phyloP scores from a whole-genome alignment of 2,797 vertebrate genomes.

The Choloepus didactylus region DNA sequence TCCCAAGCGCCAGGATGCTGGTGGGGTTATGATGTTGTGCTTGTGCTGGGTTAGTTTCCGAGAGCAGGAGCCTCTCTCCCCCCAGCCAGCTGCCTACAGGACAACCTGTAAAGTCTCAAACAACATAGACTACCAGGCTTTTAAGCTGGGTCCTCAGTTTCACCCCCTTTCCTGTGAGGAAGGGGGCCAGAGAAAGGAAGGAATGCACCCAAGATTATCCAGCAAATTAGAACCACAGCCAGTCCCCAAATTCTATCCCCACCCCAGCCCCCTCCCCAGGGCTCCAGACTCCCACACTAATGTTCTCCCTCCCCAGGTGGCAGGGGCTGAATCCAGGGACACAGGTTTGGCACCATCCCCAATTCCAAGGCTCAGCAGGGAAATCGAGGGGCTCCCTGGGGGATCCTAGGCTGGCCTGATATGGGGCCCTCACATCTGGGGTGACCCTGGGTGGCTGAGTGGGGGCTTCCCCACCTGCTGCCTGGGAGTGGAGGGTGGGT shows the following conservation, averaged over 20 bases:
- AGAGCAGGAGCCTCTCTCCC: not conserved
- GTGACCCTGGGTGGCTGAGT: not conserved
- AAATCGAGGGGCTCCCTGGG: not conserved
- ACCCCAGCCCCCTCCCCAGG: not conserved
- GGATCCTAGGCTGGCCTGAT: not conserved
- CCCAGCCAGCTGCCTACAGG: not conserved
- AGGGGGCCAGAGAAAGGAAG: not conserved
- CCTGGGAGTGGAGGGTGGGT: too few species aligned
- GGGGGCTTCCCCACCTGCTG: not conserved
- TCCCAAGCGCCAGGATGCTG: accelerated
- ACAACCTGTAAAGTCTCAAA: not conserved
- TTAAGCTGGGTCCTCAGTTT: not conserved
- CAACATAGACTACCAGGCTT: not conserved
- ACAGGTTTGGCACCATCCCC: not conserved
- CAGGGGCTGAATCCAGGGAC: not conserved
- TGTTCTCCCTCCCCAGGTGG: not conserved
- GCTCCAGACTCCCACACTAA: not conserved
- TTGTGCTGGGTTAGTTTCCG: not conserved
- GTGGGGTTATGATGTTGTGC: not conserved
- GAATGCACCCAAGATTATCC: not conserved
- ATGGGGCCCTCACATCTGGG: not conserved
- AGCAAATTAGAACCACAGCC: not conserved
- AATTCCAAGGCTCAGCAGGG: not conserved
- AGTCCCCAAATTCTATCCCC: not conserved
- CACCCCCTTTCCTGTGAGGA: not conserved